Evolutionary conservation across 2,113 vertebrate species (phyloP).

Genomic region (Axis porcinus): DNA sequence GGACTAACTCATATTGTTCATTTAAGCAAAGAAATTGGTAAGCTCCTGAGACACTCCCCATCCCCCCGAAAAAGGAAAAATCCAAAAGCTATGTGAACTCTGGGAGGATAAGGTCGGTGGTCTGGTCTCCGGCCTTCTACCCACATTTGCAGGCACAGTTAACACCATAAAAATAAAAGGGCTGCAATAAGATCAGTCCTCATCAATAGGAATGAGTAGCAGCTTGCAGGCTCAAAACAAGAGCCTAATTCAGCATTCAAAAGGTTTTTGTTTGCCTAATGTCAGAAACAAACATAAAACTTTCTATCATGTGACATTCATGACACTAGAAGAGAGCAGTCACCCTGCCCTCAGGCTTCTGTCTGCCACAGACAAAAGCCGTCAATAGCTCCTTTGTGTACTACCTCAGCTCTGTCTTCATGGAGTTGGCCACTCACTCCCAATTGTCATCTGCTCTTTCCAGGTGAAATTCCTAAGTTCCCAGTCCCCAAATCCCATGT

Average conservation of each 20-base stretch:
- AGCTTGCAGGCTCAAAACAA: slow-evolving; percentile 57
- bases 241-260: slow-evolving; percentile 67
- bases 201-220: slow-evolving; percentile 7
- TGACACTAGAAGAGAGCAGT: slow-evolving; percentile 39
- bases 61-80: background rate
- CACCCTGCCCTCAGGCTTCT: slow-evolving; percentile 56
- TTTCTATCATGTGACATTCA: slow-evolving; percentile 63
- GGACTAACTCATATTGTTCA: slow-evolving; percentile 8
- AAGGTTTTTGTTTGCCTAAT: slow-evolving; percentile 71
- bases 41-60: background rate
- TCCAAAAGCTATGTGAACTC: background rate
- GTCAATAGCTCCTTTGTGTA: slow-evolving; percentile 61
- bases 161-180: slow-evolving; percentile 32
- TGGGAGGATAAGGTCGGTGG: background rate
- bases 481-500: background rate
- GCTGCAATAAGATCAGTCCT: slow-evolving; percentile 3
- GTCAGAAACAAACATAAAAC: slow-evolving; percentile 75
- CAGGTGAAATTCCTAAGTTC: slow-evolving; percentile 55
- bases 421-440: slow-evolving; percentile 10
- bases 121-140: background rate
- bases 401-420: slow-evolving; percentile 31
- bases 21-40: slow-evolving; percentile 33
- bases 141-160: background rate
- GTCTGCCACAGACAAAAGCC: slow-evolving; percentile 56
- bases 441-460: slow-evolving; percentile 26